Conservation (phyloP, 2,888 invertebrate species). For the Athrips mouffetella region DNA sequence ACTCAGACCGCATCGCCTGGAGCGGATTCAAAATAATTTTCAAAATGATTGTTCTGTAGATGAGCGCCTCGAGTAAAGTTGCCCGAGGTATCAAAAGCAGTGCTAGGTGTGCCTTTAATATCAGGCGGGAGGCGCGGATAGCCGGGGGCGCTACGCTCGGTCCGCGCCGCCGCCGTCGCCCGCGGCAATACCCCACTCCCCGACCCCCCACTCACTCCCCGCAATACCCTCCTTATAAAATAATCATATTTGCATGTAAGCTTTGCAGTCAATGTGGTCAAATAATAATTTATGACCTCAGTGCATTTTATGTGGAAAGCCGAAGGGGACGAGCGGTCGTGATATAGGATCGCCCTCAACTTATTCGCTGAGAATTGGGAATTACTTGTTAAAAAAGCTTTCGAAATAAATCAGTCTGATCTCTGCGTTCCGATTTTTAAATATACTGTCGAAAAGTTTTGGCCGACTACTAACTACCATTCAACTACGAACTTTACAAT, state of each 20-base stretch:
- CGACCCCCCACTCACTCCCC: neutral
- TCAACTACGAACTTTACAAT: no score
- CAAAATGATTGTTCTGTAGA: constrained; percentile 70
- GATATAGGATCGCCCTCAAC: constrained; percentile 28
- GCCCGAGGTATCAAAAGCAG: constrained; percentile 49
- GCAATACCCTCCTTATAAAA: constrained; percentile 25
- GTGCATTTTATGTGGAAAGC: constrained; percentile 40
- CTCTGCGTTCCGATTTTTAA: no score
- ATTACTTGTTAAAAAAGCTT: no score
- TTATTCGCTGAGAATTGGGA: constrained; percentile 20
- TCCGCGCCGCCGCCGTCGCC: constrained; percentile 24
- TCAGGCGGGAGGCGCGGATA: constrained; percentile 29
- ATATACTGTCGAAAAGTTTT: no score
- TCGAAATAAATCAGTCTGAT: no score
- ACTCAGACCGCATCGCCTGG: constrained; percentile 36
- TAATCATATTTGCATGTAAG: constrained; percentile 36
- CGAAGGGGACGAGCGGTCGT: constrained; percentile 39
- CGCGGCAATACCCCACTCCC: constrained; percentile 18
- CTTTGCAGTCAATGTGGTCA: constrained; percentile 38
- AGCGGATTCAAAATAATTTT: constrained; percentile 66
- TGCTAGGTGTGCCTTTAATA: constrained; percentile 49
- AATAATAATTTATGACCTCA: constrained; percentile 51
- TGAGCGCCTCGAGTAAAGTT: constrained; percentile 49
- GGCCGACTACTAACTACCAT: no score
- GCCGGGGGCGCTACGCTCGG: constrained; percentile 15